A percentile compares a stretch with the other conserved stretches of the same genome.
Evolutionary conservation across 2,888 invertebrate species (phyloP).

Genomic region (Drosophila silvestris): DNA sequence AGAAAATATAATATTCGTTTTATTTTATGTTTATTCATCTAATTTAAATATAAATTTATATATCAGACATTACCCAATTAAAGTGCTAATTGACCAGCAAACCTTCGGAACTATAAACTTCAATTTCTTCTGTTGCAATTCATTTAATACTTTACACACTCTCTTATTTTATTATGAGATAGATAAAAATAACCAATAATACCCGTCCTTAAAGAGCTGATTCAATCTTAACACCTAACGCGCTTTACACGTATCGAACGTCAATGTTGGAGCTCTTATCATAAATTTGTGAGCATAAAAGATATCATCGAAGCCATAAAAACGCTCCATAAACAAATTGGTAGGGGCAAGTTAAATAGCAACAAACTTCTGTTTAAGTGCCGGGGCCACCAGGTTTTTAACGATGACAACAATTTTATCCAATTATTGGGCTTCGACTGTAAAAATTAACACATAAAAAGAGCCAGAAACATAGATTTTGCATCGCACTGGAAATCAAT

Average conservation of each 20-base stretch:
- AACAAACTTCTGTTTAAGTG: conserved; percentile 62
- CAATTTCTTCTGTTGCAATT: background rate
- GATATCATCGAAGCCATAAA: conserved; percentile 44
- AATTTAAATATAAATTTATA: background rate
- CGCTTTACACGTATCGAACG: background rate
- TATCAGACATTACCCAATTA: background rate
- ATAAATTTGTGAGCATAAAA: conserved; percentile 29
- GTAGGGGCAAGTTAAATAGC: conserved; percentile 17
- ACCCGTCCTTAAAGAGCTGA: conserved; percentile 1
- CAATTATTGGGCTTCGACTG: conserved; percentile 49
- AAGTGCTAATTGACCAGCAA: background rate
- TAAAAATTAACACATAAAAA: conserved; percentile 58
- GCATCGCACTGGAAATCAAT: conserved; percentile 50
- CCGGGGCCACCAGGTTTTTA: conserved; percentile 35
- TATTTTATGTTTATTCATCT: background rate
- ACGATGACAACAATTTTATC: conserved; percentile 63
- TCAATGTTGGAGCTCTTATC: conserved; percentile 29
- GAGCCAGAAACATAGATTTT: conserved; percentile 29
- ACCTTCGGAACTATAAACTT: background rate
- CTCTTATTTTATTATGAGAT: background rate
- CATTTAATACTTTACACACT: background rate
- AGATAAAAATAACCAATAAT: conserved; percentile 12
- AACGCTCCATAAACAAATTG: conserved; percentile 57
- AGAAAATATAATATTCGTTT: background rate
- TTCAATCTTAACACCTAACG: conserved; percentile 34